Evolutionary conservation across 2,113 vertebrate species (phyloP), one percentile per base, ranked within the genome.

Genomic region (Pongo pygmaeus): DNA sequence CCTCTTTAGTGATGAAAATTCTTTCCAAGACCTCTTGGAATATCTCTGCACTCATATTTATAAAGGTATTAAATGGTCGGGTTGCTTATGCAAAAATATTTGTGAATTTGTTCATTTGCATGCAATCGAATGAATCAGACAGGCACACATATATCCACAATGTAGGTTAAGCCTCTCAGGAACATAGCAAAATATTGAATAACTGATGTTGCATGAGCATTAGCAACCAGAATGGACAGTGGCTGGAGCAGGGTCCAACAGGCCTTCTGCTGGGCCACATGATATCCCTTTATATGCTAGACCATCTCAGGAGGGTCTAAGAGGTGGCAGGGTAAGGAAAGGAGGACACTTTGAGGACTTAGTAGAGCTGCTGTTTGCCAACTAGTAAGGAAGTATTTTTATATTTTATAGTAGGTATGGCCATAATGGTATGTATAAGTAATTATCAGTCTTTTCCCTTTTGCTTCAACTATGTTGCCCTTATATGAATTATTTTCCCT

Each of bases 61-160:
- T 77, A 85, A 93, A 95, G 72, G 8, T 89, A 74, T 48, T 61
- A 55, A 92, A 78, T 25, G 27, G 38, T 59, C 89, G 89, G 32
- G 22, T 81, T 85, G 32, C 46, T 93, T 25, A 61, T 91, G 40
- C 59, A 91, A 61, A 93, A 87, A 70, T 2, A 89, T 74, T 87
- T 93, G 43, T 75, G 40, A 77, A 83, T 40, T 91, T 97, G 30
- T 70, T 91, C n/a, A 91, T 88, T 93, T 95, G 69, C 18, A 57
- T 75, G 14, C 55, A 55, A 2, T 84, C 25, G 38, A 72, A 30
- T 89, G 35, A n/a, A 46, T 80, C 35, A 74, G 43, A 70, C 35
- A 88, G 59, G 35, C 46, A 52, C 7, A 43, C 50, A 64, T 86
- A 69, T 61, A 43, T 78, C 32, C 22, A 61, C 22, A 87, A 14